Base-by-base conservation (phyloP, 92 coral and sea anemone genomes). In the Galaxea fascicularis region DNA sequence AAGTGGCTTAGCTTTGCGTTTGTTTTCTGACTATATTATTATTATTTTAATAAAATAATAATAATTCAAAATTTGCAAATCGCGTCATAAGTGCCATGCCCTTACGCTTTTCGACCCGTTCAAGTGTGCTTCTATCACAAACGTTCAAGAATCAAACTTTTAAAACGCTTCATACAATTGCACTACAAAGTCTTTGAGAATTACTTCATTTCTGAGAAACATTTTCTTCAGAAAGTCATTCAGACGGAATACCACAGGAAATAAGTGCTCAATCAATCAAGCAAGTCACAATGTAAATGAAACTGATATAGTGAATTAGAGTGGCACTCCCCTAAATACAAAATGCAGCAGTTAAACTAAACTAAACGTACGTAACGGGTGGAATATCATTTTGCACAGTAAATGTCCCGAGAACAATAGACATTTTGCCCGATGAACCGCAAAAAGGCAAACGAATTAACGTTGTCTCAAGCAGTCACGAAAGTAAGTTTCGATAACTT, bases 101-200 rank as follows among this genome's bases (percentile, higher is more conserved):
- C 78, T 47, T 75, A 0, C 8, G 24, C 65, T 5, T 75, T 75
- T 75, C 49, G 80, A 75, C 13, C 67, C 80, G 47, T 75, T 27
- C 24, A 75, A 30, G 69, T 59, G 81, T 31, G 81, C 80, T 57
- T 57, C 67, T 76, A 76, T 76, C 69, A 76, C 69, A 69, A 76
- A 31, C 28, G 80, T 29, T 56, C 45, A 75, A 75, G 67, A 54
- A 20, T 54, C 27, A 73, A 53, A 63, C 78, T 47, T 28, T 53
- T 31, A 29, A 30, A 22, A 67, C 46, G 77, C 24, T 60, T 74
- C 79, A 74, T 71, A 76, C 66, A 76, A 76, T 1, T 72, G n/a
- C n/a, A n/a, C n/a, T n/a, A n/a, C n/a, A n/a, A n/a, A n/a, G n/a
- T n/a, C n/a, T n/a, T n/a, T n/a, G n/a, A n/a, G n/a, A n/a, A n/a